A percentile compares a stretch with the other conserved stretches of the same genome.
Evolutionary conservation across 2,888 invertebrate species (phyloP).

Genomic region (Labia minor): DNA sequence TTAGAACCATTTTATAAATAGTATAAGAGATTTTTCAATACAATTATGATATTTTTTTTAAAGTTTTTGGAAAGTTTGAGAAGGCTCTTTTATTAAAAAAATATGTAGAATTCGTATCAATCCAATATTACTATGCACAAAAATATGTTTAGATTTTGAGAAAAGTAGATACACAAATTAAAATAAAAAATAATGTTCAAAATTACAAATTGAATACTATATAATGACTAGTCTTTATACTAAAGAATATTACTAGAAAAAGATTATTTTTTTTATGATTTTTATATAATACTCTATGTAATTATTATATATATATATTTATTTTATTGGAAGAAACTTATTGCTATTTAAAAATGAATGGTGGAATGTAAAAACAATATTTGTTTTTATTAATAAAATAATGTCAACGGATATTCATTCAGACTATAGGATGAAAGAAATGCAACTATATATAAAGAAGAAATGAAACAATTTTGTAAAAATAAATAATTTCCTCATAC

Average conservation of each 20-base stretch:
- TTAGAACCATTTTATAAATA: no score
- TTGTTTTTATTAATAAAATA: no score
- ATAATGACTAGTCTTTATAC: conserved; percentile 3
- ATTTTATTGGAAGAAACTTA: background rate
- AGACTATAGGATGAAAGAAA: no score
- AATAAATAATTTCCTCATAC: no score
- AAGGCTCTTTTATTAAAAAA: background rate
- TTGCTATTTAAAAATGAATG: background rate
- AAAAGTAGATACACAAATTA: background rate
- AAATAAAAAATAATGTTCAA: background rate
- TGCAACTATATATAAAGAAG: no score
- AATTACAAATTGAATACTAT: background rate
- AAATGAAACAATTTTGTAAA: no score
- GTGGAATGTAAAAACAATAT: background rate
- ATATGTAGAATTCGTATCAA: background rate
- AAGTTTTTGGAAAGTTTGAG: no score
- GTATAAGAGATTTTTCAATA: no score
- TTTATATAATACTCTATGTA: conserved; percentile 1
- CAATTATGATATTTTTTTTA: no score
- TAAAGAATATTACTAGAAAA: conserved; percentile 1
- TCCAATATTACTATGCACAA: background rate
- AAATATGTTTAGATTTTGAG: background rate
- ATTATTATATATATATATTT: background rate
- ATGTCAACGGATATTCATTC: no score
- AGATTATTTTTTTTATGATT: background rate